Evolutionary conservation across 2,113 vertebrate species (phyloP), one percentile per base, ranked within the genome.

Genomic region (Fregata magnificens): DNA sequence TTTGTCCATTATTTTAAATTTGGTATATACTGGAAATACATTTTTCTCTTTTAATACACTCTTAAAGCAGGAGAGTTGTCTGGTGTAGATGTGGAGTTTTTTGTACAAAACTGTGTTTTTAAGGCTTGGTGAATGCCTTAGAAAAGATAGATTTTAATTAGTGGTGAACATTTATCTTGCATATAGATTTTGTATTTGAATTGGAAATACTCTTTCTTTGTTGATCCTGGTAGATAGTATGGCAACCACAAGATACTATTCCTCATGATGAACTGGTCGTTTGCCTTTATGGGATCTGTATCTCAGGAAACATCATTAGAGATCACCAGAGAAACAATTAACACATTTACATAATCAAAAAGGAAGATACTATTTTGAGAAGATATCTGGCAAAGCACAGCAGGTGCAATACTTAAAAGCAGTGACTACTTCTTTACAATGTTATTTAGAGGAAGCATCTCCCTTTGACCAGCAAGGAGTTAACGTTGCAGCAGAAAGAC

Each of bases 21-120:
- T 89, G 40, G n/a, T 19, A 66, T 88, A 67, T 80, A 49, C 11
- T 83, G 18, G n/a, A 96, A 89, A 91, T 67, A 47, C 3, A 0
- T 71, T 97, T 96, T 94, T 95, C 13, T 94, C 52, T 76, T 96
- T 86, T 92, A 81, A 94, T 95, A 85, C 88, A 34, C 26, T 52
- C n/a, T 55, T 96, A 20, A 81, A 84, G 76, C 36, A 67, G 20
- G 38, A 90, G 71, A 47, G 74, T 82, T 42, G 22, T 66, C 67
- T 58, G 56, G 38, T 83, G 49, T 74, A 92, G 73, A 76, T 65
- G 70, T 17, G 7, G 9, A 10, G 10, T 73, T 40, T 82, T 96
- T 92, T 74, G 45, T 52, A n/a, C 2, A 80, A 73, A 96, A 34
- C 6, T 31, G 79, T 31, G 47, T 36, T 58, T 93, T 81, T 80